Base-by-base conservation (phyloP, 2,113 vertebrate genomes). In the Entosphenus tridentatus region DNA sequence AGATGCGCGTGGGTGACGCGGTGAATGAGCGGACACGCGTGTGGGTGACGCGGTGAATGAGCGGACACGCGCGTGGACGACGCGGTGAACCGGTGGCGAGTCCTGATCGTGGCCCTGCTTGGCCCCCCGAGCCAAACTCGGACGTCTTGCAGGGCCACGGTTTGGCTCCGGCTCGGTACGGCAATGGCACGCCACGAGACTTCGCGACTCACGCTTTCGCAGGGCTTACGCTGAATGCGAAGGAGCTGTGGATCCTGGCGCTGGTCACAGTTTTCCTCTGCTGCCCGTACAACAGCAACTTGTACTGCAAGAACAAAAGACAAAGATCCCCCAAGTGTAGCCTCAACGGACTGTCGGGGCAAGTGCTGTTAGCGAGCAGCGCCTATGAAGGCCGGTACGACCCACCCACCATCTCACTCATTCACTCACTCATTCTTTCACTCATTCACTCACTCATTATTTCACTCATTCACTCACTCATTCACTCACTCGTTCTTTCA, bases 201-300 rank as follows among this genome's bases (percentile, higher is more conserved):
- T 39, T 39, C 3, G 39, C 39, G 39, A 39, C 39, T 39, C 39
- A 39, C 39, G 39, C 39, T 39, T 39, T 39, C 1, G 39, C 39
- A 1, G n/a, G 10, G 71, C 87, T 84, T 78, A 98, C 93, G 73
- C 81, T 90, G 72, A 96, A 81, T 2, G 82, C n/a, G 71, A 96
- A 95, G 56, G 82, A 83, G 2, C 77, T 55, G 1, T 95, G 84
- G 75, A 98, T 86, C 76, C 79, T 86, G 65, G 88, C 85, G 14
- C 79, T 12, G 2, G 88, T 71, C 65, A 96, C 80, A 72, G 82
- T 85, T 57, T 96, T 95, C 77, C 95, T 90, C 71, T 96, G 88
- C 73, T 82, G 92, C 75, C 87, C 78, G 74, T 98, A 98, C 71
- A 98, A 81, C 74, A 96, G 82, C 73, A 98, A 79, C 77, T 83